Base-by-base conservation (phyloP, 2,113 vertebrate species). In the Loxodonta africana region DNA sequence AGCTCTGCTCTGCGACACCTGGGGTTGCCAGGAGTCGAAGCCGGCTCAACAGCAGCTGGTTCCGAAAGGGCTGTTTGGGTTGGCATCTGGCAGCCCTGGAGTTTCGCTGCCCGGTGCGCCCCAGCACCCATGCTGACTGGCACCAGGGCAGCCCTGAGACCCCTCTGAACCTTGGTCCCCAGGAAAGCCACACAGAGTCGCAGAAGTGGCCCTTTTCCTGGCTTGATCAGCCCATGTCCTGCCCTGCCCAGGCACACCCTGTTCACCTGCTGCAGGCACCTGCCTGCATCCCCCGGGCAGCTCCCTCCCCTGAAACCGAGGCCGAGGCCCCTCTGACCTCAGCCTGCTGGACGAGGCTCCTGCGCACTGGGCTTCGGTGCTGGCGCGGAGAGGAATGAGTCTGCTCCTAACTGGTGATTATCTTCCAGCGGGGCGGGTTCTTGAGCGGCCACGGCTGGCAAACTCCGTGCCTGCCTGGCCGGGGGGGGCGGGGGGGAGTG, bases 321-420 rank as follows among this genome's bases (percentile, higher is more conserved):
- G n/a, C 78, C 11, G 26, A 30, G 51, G 48, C 57, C 73, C 46
- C 5, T 18, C 71, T 74, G 20, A n/a, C 23, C 9, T 44, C 89
- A 26, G 17, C 33, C 3, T 37, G 44, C 44, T 69, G 11, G 8
- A 21, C 12, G 15, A 60, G 37, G 17, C 10, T 62, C n/a, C 26
- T 9, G 2, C 3, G 73, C 37, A 41, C 4, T 48, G 2, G 21
- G 53, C 51, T 44, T 21, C 4, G 74, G 14, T 9, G 37, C 33
- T 63, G 14, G 0, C 0, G 0, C 3, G 37, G 51, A 2, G 28
- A 28, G 3, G 1, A 21, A 20, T 0, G 26, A 14, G 12, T n/a
- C n/a, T 53, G 9, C n/a, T 67, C 26, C 37, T 1, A 21, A 30
- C 0, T 12, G 28, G n/a, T 3, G 17, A 33, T 17, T 8, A 51